Percentiles rank a stretch among this genome's conserved stretches.
These are phyloP conservation scores for Julus scandinavius DNA, from an alignment of 2,888 invertebrate genomes.

Conservation along the genomic window DNA sequence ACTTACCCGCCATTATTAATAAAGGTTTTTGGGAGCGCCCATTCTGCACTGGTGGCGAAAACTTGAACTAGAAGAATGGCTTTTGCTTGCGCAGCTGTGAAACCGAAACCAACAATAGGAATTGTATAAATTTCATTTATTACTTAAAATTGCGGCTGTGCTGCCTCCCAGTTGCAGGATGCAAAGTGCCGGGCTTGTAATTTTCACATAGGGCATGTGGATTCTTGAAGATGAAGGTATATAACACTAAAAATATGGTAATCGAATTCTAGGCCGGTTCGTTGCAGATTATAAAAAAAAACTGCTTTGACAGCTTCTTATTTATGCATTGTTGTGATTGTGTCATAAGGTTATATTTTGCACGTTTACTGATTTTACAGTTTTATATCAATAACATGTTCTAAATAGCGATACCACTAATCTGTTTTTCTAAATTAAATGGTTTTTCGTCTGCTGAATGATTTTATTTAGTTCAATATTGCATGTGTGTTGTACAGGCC, in stretches of 20 bases:
- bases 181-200: background rate
- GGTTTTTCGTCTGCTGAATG: too few relatives aligned
- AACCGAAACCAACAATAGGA: background rate
- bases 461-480: too few relatives aligned
- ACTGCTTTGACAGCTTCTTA: background rate
- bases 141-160: background rate
- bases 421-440: too few relatives aligned
- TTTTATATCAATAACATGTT: too few relatives aligned
- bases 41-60: background rate
- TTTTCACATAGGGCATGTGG: background rate
- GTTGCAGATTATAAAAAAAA: background rate
- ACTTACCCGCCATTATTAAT: slow-evolving; percentile 42
- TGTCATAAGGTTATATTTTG: too few relatives aligned
- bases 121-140: background rate
- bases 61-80: background rate
- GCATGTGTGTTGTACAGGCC: too few relatives aligned
- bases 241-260: background rate
- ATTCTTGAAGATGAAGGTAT: background rate
- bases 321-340: background rate
- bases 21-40: background rate
- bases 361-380: too few relatives aligned
- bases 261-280: background rate
- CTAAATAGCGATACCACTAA: too few relatives aligned
- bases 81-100: background rate
- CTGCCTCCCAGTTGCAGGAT: background rate